Evolutionary conservation across 2,888 invertebrate species (phyloP).

Genomic region (Lasioglossum calceatum): DNA sequence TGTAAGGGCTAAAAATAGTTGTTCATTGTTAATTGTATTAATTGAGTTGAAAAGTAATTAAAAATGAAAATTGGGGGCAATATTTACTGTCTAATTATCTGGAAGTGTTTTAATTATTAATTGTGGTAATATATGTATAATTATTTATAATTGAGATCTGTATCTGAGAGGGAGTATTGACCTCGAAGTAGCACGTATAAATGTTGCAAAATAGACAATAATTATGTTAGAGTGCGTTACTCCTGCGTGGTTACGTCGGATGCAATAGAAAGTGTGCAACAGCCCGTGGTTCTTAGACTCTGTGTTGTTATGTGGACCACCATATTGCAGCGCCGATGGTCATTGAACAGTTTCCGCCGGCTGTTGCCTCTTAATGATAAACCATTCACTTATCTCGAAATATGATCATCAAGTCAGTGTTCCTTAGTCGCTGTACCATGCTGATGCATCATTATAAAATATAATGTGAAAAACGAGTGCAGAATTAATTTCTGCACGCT

Average conservation of each 20-base stretch:
- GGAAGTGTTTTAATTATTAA: background rate
- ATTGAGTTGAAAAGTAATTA: background rate
- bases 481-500: background rate
- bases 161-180: background rate
- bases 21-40: background rate
- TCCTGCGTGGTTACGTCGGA: constrained; percentile 35
- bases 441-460: background rate
- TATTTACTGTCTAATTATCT: background rate
- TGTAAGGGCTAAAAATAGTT: background rate
- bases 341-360: constrained; percentile 21
- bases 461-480: background rate
- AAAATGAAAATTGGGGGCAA: background rate
- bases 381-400: background rate
- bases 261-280: constrained; percentile 52
- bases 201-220: constrained; percentile 17
- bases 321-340: constrained; percentile 11
- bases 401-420: background rate
- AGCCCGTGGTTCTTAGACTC: constrained; percentile 32
- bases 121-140: background rate
- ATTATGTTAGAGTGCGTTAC: constrained; percentile 36
- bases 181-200: background rate
- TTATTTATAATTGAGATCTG: background rate
- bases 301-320: constrained; percentile 11
- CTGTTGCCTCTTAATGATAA: constrained; percentile 24
- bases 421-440: background rate